Percentiles rank a stretch among this genome's conserved stretches.
phyloP scores from a whole-genome alignment of 2,113 vertebrate genomes.

The Choloepus hoffmanni region DNA sequence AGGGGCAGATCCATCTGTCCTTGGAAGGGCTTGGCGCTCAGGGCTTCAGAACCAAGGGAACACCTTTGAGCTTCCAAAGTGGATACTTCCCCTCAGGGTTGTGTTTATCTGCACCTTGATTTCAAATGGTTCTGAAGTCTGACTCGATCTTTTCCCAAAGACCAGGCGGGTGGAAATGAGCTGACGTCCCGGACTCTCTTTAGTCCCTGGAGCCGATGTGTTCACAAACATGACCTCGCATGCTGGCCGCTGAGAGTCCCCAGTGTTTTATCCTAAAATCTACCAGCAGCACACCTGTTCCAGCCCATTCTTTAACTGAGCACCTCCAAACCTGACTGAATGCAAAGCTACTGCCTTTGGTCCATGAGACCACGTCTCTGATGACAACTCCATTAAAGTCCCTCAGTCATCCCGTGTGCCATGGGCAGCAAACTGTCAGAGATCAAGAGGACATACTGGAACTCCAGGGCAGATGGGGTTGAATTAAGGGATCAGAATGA shows the following conservation, averaged over 20 bases:
- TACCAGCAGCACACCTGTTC: neutral
- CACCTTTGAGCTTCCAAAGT: neutral
- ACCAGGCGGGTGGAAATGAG: neutral
- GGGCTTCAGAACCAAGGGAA: neutral
- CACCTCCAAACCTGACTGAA: neutral
- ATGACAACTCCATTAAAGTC: no score
- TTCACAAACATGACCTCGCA: neutral
- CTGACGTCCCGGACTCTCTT: neutral
- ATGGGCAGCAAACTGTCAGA: neutral
- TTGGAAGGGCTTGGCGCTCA: neutral
- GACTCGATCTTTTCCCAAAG: neutral
- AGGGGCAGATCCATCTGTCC: neutral
- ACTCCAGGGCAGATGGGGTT: accelerated
- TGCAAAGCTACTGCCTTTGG: neutral
- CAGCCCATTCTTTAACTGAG: neutral
- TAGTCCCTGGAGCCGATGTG: neutral
- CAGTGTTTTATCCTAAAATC: neutral
- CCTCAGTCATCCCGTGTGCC: accelerated
- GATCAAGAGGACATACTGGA: neutral
- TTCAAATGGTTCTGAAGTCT: neutral
- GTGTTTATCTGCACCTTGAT: neutral
- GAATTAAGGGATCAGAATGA: neutral
- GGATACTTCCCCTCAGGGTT: neutral
- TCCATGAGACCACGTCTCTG: neutral
- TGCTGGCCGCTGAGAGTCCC: neutral